Percentiles rank a stretch among this genome's conserved stretches.
Evolutionary conservation across 2,113 vertebrate genomes (phyloP).

Genomic region (Progne subis): DNA sequence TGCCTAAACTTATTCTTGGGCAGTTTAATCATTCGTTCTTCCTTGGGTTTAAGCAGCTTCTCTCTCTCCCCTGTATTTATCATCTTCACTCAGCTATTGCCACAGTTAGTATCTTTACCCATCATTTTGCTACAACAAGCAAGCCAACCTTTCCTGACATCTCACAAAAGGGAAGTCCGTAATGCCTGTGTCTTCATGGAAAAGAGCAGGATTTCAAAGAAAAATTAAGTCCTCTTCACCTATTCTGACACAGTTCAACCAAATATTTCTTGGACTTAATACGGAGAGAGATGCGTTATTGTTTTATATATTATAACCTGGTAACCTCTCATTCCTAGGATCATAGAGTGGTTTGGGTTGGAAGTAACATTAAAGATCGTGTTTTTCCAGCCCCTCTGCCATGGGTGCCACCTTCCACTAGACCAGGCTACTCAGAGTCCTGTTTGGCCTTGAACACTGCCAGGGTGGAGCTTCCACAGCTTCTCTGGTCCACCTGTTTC

Average conservation of each 20-base stretch:
- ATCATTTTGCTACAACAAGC: neutral
- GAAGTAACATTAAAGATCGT: neutral
- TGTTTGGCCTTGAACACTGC: rapidly evolving
- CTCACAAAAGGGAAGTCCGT: neutral
- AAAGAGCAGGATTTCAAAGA: neutral
- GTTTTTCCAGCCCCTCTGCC: neutral
- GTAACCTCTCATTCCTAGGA: neutral
- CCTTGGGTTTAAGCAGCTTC: neutral
- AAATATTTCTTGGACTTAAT: neutral
- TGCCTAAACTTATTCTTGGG: neutral
- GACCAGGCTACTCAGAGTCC: neutral
- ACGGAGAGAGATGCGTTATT: neutral
- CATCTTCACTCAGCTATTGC: neutral
- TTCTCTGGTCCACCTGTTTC: neutral
- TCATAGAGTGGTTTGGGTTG: neutral
- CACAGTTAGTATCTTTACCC: neutral
- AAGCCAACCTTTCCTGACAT: neutral
- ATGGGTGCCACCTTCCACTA: neutral
- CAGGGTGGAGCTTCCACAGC: neutral
- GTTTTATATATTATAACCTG: neutral
- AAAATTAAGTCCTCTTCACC: neutral
- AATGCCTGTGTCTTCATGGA: neutral
- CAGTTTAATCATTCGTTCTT: neutral
- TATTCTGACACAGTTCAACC: neutral
- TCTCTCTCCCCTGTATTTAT: neutral